Base-by-base conservation (phyloP, 2,888 invertebrate species). In the Dione vanillae region DNA sequence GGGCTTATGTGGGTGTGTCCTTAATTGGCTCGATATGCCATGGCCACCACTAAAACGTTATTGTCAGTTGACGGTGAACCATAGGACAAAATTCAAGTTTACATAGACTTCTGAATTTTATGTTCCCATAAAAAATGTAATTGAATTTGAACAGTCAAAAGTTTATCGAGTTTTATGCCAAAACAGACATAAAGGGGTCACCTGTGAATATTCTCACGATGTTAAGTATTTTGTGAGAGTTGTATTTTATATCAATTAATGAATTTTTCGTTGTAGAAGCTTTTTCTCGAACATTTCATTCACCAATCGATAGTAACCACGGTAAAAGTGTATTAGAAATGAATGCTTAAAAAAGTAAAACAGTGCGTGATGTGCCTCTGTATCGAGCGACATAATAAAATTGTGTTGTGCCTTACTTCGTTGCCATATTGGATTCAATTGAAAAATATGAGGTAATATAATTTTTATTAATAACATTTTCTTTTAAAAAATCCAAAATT, bases 401-500 rank as follows among this genome's bases (percentile, higher is more conserved):
- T 77, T 77, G 78, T 75, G 78, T 76, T 75, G 78, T 77, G 78
- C 75, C 73, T 76, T 77, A 76, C 77, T 79, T 78, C 76, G 73
- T 75, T 81, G 81, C 79, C 91, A 91, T 89, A 88, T 92, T 92
- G 92, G 92, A 92, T 91, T 79, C 87, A 80, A 78, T 78, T 76
- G 80, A 83, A 80, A 82, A 84, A 76, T 75, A 92, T 91, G 91
- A 91, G 91, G 92, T 92, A 87, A 80, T 72, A 72, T 47, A 70
- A 49, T 43, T 64, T 71, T 67, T 14, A 49, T 59, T 65, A 35
- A n/a, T n/a, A n/a, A n/a, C n/a, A n/a, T n/a, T n/a, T n/a, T n/a
- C n/a, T n/a, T n/a, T n/a, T n/a, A n/a, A n/a, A n/a, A n/a, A n/a
- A n/a, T n/a, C n/a, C n/a, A n/a, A n/a, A n/a, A n/a, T n/a, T n/a